Base-by-base conservation (phyloP, 2,888 invertebrate genomes). In the Arge pagana region DNA sequence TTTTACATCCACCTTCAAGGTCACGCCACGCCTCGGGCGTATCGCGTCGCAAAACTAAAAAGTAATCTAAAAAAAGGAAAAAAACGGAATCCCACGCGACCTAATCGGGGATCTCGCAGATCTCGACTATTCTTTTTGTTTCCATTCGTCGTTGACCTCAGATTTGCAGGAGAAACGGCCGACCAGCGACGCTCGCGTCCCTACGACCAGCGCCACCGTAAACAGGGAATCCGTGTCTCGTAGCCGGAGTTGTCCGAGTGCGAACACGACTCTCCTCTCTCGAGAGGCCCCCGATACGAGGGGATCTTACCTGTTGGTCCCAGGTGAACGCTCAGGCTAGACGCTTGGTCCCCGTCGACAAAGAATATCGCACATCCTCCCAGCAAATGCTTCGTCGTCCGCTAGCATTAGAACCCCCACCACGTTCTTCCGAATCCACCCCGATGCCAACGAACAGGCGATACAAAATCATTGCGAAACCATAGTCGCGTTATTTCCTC, bases 271-370 rank as follows among this genome's bases (percentile, higher is more conserved):
- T 35, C 69, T 75, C 50, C 68, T 77, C 41, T 73, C 70, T 56
- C 77, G 72, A 72, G 74, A 76, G 58, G 69, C 77, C 48, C 77
- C 77, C 71, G 80, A 78, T 68, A 76, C 78, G 65, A 82, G 82
- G 74, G 82, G 82, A 69, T 80, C 80, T 57, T 82, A 81, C 74
- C 76, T 81, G 66, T 78, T 81, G 62, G 77, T 82, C 71, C 80
- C 82, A 82, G 83, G 82, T 82, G 79, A n/a, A n/a, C n/a, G n/a
- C n/a, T 63, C 69, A 70, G 67, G 71, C 68, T 68, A 74, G 66
- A 60, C 48, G 65, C 64, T 57, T 57, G n/a, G n/a, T n/a, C n/a
- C n/a, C n/a, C n/a, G n/a, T n/a, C n/a, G n/a, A n/a, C n/a, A n/a
- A n/a, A n/a, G n/a, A n/a, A n/a, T n/a, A n/a, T n/a, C n/a, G n/a